Evolutionary conservation across 2,113 vertebrate species (phyloP).

Genomic region (Oreochromis tanganicae): DNA sequence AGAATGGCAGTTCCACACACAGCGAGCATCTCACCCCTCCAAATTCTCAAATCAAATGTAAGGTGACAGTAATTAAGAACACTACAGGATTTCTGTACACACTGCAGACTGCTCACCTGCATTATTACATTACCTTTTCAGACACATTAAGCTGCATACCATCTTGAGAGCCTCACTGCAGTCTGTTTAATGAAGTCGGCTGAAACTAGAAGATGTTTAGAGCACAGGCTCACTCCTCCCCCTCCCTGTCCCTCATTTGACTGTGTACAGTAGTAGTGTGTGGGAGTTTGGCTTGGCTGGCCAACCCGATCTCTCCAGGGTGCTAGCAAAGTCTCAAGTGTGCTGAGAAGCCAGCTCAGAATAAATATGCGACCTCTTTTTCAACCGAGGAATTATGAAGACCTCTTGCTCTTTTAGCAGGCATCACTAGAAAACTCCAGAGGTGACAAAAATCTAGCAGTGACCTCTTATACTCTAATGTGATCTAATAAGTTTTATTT

Average conservation of each 20-base stretch:
- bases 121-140: neutral
- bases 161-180: neutral
- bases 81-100: neutral
- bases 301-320: slow-evolving; percentile 9
- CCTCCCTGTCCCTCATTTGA: neutral
- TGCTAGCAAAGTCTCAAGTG: slow-evolving; percentile 44
- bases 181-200: slow-evolving; percentile 29
- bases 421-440: neutral
- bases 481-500: slow-evolving; percentile 20
- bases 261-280: slow-evolving; percentile 37
- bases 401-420: slow-evolving; percentile 4
- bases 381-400: neutral
- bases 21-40: neutral
- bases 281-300: slow-evolving; percentile 46
- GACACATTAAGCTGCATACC: neutral
- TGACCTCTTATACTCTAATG: neutral
- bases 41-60: neutral
- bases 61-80: neutral
- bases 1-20: neutral
- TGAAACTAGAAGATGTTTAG: slow-evolving; percentile 11
- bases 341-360: slow-evolving; percentile 7
- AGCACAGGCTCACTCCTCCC: neutral
- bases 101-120: neutral
- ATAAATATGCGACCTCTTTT: slow-evolving; percentile 34
- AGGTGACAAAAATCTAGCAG: neutral